Evolutionary conservation across 2,113 vertebrate species (phyloP).

Genomic region (Cynoglossus semilaevis): DNA sequence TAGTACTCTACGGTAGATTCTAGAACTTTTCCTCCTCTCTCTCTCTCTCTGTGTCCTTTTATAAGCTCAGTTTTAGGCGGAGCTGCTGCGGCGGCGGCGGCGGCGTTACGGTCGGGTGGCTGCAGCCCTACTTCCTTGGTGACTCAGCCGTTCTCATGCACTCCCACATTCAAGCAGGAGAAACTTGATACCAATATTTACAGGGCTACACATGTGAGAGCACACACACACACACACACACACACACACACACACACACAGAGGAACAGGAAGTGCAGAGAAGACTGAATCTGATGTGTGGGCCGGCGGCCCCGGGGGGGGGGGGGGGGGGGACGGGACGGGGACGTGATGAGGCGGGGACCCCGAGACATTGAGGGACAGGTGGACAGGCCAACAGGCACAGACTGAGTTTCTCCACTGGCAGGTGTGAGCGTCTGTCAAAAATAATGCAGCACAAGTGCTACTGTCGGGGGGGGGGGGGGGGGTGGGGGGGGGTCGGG

Average conservation of each 20-base stretch:
- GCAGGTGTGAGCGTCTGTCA: constrained; percentile 72
- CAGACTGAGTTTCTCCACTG: constrained; percentile 65
- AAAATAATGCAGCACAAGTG: constrained; percentile 38
- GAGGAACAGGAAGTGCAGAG: constrained; percentile 58
- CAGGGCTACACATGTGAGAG: constrained; percentile 61
- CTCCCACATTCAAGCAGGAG: constrained; percentile 44
- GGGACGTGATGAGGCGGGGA: constrained; percentile 14
- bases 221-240: constrained; percentile 48
- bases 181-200: constrained; percentile 73
- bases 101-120: neutral
- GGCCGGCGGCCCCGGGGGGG: constrained; percentile 51
- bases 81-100: constrained; percentile 1
- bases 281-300: constrained; percentile 67
- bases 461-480: neutral
- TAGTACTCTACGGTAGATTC: no score
- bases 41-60: no score
- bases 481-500: neutral
- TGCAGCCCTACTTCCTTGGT: constrained; percentile 49
- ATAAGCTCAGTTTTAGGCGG: neutral
- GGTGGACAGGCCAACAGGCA: constrained; percentile 65
- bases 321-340: constrained; percentile 5
- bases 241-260: constrained; percentile 51
- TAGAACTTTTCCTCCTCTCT: neutral
- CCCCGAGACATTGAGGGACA: constrained; percentile 67
- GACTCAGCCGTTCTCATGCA: constrained; percentile 75